Conservation (phyloP, 1,140 invertebrate species). For the Paralvinella palmiformis region DNA sequence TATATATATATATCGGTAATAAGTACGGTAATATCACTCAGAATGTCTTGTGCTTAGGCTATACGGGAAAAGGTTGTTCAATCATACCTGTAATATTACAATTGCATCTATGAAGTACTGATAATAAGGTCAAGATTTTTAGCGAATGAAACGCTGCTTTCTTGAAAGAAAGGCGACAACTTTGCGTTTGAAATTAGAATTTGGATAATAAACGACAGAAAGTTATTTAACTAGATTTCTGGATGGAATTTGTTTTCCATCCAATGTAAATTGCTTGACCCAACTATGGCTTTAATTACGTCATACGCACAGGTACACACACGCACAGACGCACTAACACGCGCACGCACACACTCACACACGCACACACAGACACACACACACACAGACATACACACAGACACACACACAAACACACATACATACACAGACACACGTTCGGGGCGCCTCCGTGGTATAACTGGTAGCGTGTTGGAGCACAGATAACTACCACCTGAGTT, state of each 20-base stretch:
- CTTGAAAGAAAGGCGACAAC: background rate
- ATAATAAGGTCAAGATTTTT: too few relatives aligned
- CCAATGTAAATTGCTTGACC: background rate
- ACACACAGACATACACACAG: constrained; percentile 2
- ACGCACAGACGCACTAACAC: background rate
- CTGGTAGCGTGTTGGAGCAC: too few relatives aligned
- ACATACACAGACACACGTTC: background rate
- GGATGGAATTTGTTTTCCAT: background rate
- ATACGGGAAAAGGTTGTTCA: too few relatives aligned
- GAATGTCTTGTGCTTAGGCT: too few relatives aligned
- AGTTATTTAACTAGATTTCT: background rate
- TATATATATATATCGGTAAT: too few relatives aligned
- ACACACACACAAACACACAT: constrained; percentile 3
- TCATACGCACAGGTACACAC: too few relatives aligned
- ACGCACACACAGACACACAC: background rate
- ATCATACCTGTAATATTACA: too few relatives aligned
- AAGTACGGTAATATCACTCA: too few relatives aligned
- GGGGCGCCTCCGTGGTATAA: too few relatives aligned
- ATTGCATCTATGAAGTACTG: too few relatives aligned
- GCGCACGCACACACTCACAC: background rate
- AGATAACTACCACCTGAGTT: too few relatives aligned
- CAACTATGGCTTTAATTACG: too few relatives aligned
- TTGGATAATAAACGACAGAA: background rate
- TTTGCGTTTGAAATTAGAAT: background rate
- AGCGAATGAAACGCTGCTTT: background rate